Evolutionary conservation across 2,113 vertebrate species (phyloP), one percentile per base, ranked within the genome.

Genomic region (Labrus mixtus): DNA sequence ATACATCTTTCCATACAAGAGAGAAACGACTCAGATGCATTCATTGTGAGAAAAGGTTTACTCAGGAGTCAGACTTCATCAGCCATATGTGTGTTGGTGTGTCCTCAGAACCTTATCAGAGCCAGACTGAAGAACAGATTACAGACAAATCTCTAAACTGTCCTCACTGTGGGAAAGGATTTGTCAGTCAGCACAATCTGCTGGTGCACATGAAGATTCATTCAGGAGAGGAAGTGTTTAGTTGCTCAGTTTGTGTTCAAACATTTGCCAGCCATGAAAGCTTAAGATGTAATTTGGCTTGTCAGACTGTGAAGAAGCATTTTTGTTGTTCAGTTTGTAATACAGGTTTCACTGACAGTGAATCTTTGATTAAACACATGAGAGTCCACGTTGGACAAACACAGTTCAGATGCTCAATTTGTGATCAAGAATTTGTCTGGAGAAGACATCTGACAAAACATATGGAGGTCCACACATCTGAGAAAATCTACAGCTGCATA

Each of bases 301-400:
- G n/a, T n/a, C 83, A 86, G 33, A 22, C 64, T 0, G 57, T 50
- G 2, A 51, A 57, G 5, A 48, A 78, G 10, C 3, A 56, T 12
- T 73, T 85, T 17, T 8, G n/a, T 17, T 87, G 86, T 16, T 79
- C 86, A 0, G 56, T 85, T 0, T 88, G 86, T n/a, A 50, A 72
- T 13, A 33, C 51, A 4, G 36, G 57, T 1, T 77, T 76, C 3
- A 39, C 7, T 4, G 62, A 79, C 1, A 33, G 29, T 33, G 62
- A 73, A 11, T n/a, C 63, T 13, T 19, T 73, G 7, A 10, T 67
- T 1, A 51, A 73, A 3, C 84, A 87, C 81, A 83, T 83, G 84
- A 74, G 77, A 16, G 53, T 70, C 39, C 77, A 81, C 17, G 63
- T 57, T 0, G 36, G 66, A 12, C 73, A 78, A 23, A 83, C 65